These are phyloP conservation scores for Tichodroma muraria DNA, from an alignment of 2,113 vertebrate genomes.

Conservation along the genomic window DNA sequence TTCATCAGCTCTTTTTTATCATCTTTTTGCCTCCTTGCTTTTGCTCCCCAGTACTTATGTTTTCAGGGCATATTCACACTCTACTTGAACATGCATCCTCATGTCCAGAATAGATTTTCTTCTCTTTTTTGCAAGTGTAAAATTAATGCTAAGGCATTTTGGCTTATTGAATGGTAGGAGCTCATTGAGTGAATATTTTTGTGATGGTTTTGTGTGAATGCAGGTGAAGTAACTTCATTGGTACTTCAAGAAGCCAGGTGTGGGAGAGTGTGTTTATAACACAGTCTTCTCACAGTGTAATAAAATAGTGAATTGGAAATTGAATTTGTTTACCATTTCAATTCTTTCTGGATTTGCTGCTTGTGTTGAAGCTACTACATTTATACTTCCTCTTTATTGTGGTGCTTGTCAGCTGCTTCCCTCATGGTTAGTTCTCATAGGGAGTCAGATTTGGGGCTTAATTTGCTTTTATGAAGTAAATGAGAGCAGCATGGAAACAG, in stretches of 20 bases:
- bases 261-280: not conserved
- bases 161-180: not conserved
- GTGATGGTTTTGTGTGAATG: not conserved
- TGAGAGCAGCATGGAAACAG: not conserved
- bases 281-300: not conserved
- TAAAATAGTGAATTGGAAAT: not conserved
- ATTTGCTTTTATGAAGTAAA: not conserved
- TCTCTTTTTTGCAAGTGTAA: not conserved
- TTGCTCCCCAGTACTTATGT: not conserved
- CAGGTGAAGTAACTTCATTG: not conserved
- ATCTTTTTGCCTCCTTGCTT: not conserved
- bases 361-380: not conserved
- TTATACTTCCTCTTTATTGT: conserved; percentile 20
- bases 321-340: not conserved
- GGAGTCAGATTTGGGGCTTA: conserved; percentile 30
- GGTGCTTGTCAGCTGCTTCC: conserved; percentile 48
- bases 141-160: conserved; percentile 10
- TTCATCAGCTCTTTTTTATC: not conserved
- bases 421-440: conserved; percentile 1
- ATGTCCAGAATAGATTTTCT: not conserved
- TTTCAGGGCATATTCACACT: not conserved
- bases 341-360: not conserved
- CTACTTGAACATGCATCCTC: not conserved
- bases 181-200: not conserved
- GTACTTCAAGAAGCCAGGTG: not conserved